Percentiles rank a stretch among this genome's conserved stretches.
phyloP scores from a whole-genome alignment of 2,113 vertebrate species.

The Pituophis catenifer region DNA sequence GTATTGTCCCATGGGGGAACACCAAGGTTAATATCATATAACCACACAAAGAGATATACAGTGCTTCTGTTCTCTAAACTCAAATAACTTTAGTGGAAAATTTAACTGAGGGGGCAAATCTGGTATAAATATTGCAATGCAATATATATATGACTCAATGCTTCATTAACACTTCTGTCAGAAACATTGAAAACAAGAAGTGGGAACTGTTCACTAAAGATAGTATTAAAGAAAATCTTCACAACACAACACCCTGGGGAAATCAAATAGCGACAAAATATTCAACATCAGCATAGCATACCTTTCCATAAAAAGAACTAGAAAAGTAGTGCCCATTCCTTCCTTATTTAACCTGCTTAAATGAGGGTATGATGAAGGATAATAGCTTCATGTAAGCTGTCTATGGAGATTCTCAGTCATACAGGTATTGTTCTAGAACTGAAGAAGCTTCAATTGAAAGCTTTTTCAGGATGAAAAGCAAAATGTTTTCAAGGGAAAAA shows the following conservation, averaged over 20 bases:
- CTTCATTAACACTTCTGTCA: constrained; percentile 12
- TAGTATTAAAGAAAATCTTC: constrained; percentile 21
- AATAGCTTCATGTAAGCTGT: neutral
- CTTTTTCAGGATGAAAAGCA: neutral
- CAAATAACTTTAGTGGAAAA: neutral
- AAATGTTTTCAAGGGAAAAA: neutral
- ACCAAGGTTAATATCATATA: neutral
- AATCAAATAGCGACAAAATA: constrained; percentile 31
- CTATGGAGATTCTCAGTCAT: neutral
- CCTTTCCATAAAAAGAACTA: neutral
- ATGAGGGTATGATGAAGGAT: neutral
- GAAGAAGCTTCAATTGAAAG: neutral
- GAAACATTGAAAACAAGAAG: neutral
- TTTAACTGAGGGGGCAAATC: neutral
- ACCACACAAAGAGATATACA: neutral
- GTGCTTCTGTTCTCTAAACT: neutral
- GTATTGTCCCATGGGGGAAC: neutral
- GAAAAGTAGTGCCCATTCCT: neutral
- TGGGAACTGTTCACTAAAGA: constrained; percentile 3
- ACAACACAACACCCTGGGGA: neutral
- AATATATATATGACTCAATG: constrained; percentile 16
- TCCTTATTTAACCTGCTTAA: neutral
- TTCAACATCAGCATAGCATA: constrained; percentile 24
- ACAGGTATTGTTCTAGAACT: neutral
- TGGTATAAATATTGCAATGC: neutral